Evolutionary conservation across 2,888 invertebrate species (phyloP).

Genomic region (Pseudococcus longispinus): DNA sequence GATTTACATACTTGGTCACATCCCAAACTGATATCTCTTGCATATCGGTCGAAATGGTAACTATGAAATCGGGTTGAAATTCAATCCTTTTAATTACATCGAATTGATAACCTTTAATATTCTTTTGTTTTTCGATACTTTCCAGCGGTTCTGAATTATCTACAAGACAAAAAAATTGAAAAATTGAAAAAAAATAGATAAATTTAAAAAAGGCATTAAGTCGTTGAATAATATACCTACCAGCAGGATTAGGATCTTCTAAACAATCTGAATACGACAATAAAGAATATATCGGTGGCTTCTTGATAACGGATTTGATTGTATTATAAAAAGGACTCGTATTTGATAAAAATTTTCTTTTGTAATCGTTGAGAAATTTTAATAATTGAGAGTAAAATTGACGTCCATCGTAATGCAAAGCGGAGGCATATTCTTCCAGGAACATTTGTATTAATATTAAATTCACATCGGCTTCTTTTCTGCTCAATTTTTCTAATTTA

Average conservation of each 20-base stretch:
- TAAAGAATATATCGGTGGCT: slow-evolving; percentile 59
- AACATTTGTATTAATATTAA: slow-evolving; percentile 72
- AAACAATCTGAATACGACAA: slow-evolving; percentile 58
- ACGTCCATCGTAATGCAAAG: slow-evolving; percentile 80
- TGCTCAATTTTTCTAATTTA: slow-evolving; percentile 64
- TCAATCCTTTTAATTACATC: slow-evolving; percentile 72
- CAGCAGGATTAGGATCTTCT: slow-evolving; percentile 1
- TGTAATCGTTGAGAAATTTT: slow-evolving; percentile 55
- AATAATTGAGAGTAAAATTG: slow-evolving; percentile 76
- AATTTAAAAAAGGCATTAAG: neutral
- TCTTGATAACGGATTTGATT: slow-evolving; percentile 57
- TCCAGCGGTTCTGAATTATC: neutral
- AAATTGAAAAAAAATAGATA: neutral
- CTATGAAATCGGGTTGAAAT: slow-evolving; percentile 74
- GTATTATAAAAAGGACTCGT: slow-evolving; percentile 39
- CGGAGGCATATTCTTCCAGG: slow-evolving; percentile 66
- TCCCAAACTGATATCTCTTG: slow-evolving; percentile 86
- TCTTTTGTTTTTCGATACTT: neutral
- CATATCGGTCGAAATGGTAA: slow-evolving; percentile 75
- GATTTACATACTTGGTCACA: slow-evolving; percentile 67
- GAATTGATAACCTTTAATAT: slow-evolving; percentile 61
- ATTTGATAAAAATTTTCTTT: slow-evolving; percentile 16
- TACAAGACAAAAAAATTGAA: neutral
- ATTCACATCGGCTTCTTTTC: slow-evolving; percentile 62
- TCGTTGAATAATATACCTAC: neutral